These are phyloP conservation scores for Rosalia funebris DNA, from an alignment of 2,888 invertebrate genomes.

Conservation along the genomic window DNA sequence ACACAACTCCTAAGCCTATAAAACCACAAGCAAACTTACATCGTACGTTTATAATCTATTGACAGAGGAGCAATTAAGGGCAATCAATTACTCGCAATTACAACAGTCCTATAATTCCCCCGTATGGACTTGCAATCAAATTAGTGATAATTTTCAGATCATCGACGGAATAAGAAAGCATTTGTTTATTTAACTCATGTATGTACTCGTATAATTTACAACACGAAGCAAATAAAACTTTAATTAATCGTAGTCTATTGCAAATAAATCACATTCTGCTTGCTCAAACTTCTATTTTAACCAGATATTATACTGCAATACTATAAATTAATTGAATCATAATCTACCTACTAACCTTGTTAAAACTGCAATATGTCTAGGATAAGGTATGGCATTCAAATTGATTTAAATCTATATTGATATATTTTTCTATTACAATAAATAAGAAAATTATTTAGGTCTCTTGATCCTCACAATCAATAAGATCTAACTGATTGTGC, in stretches of 20 bases:
- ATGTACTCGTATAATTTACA: neutral
- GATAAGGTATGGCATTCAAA: no score
- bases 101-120: constrained; percentile 35
- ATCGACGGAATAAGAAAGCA: neutral
- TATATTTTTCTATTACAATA: no score
- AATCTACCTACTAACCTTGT: no score
- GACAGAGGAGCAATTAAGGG: constrained; percentile 50
- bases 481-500: no score
- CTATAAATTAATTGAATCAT: no score
- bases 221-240: neutral
- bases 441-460: no score
- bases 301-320: no score
- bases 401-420: no score
- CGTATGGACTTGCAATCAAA: constrained; percentile 37
- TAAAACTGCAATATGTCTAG: no score
- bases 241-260: neutral
- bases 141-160: constrained; percentile 34
- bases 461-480: no score
- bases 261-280: neutral
- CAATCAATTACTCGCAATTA: constrained; percentile 50
- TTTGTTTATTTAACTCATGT: neutral
- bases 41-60: constrained; percentile 44
- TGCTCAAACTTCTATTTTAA: neutral
- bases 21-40: constrained; percentile 36
- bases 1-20: constrained; percentile 13